Percentiles rank a stretch among this genome's conserved stretches.
Conservation (phyloP, 2,797 vertebrate genomes). For the Epinephelus coioides region DNA sequence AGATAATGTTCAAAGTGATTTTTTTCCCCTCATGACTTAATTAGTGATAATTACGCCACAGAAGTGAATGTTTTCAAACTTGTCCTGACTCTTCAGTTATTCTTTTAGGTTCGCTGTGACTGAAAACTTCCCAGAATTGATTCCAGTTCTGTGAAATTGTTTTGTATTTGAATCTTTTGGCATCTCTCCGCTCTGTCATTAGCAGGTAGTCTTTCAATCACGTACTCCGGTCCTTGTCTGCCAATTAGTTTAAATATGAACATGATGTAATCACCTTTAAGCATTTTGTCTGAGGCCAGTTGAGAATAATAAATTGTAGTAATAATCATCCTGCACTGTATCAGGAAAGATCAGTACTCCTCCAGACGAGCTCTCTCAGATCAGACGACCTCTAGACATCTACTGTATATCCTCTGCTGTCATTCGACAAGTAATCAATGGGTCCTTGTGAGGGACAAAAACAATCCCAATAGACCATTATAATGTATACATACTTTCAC, state of each 20-base stretch:
- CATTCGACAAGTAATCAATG: slow-evolving; percentile 74
- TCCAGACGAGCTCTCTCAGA: slow-evolving; percentile 20
- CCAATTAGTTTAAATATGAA: slow-evolving; percentile 24
- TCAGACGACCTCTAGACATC: slow-evolving; percentile 57
- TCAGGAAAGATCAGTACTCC: slow-evolving; percentile 13
- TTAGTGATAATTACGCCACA: slow-evolving; percentile 74
- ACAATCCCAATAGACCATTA: slow-evolving; percentile 66
- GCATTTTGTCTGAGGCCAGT: slow-evolving; percentile 34
- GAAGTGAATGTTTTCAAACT: slow-evolving; percentile 65
- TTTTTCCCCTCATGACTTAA: slow-evolving; percentile 75
- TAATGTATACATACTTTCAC: slow-evolving; percentile 67
- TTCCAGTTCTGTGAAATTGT: slow-evolving; percentile 41
- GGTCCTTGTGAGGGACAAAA: slow-evolving; percentile 67
- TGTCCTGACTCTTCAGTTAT: slow-evolving; percentile 54
- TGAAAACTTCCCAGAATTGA: slow-evolving; percentile 41
- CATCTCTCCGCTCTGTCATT: slow-evolving; percentile 33
- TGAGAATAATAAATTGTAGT: slow-evolving; percentile 18
- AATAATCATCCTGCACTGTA: not conserved
- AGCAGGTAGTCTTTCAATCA: slow-evolving; percentile 3
- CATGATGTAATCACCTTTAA: slow-evolving; percentile 6
- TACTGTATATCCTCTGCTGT: slow-evolving; percentile 57
- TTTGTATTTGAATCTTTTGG: slow-evolving; percentile 40
- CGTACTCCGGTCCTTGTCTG: not conserved
- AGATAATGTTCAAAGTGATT: slow-evolving; percentile 78
- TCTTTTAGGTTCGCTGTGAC: slow-evolving; percentile 56